Percentiles rank a stretch among this genome's conserved stretches.
phyloP scores from a whole-genome alignment of 2,797 vertebrate genomes.

The Artibeus jamaicensis region DNA sequence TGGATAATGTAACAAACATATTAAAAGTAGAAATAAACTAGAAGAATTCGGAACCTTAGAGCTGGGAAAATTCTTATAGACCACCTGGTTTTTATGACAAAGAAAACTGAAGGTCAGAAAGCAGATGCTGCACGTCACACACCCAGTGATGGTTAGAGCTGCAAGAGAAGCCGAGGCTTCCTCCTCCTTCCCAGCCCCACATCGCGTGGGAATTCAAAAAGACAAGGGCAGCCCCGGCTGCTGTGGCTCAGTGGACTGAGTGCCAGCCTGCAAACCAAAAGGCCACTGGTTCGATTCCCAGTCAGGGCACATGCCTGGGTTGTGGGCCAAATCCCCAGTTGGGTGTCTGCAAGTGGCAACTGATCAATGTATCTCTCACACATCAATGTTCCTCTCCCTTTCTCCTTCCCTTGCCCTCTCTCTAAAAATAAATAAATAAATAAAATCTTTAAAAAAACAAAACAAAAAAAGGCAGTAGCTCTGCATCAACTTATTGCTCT shows the following conservation, averaged over 20 bases:
- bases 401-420: too few relatives aligned
- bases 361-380: too few relatives aligned
- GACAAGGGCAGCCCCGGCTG: not conserved
- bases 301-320: too few relatives aligned
- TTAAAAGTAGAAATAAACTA: not conserved
- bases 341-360: too few relatives aligned
- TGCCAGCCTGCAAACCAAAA: too few relatives aligned
- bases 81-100: not conserved
- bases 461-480: too few relatives aligned
- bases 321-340: too few relatives aligned
- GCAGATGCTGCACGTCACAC: not conserved
- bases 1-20: not conserved
- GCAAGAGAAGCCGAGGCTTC: not conserved
- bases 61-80: not conserved
- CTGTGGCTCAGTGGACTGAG: not conserved
- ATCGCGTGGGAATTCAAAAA: not conserved
- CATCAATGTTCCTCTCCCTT: too few relatives aligned
- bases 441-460: too few relatives aligned
- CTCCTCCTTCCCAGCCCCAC: not conserved
- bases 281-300: too few relatives aligned
- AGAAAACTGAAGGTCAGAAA: not conserved
- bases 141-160: too few relatives aligned
- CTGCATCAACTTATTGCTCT: not conserved
- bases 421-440: too few relatives aligned
- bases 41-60: not conserved